Evolutionary conservation across 2,113 vertebrate species (phyloP).

Genomic region (Colinus virginianus): DNA sequence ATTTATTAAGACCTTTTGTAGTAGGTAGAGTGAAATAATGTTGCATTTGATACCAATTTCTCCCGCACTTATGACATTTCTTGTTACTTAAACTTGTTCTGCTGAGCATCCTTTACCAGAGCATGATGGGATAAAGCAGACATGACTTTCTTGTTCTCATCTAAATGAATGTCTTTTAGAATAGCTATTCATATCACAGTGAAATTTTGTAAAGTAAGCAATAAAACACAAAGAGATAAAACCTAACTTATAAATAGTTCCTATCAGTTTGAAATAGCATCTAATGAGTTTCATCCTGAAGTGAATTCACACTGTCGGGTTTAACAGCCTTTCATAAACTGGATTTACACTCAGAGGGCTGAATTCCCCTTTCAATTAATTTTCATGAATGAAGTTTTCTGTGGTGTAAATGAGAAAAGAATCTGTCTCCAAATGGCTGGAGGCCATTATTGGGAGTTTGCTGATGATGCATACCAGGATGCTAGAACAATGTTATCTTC

Average conservation of each 20-base stretch:
- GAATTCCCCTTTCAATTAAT: constrained; percentile 41
- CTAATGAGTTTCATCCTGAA: constrained; percentile 29
- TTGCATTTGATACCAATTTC: background rate
- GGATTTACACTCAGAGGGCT: constrained; percentile 11
- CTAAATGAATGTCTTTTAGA: background rate
- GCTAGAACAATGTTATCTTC: constrained; percentile 37
- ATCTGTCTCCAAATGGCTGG: background rate
- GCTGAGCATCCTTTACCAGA: background rate
- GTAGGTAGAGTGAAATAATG: background rate
- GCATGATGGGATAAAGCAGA: background rate
- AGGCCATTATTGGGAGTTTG: constrained; percentile 36
- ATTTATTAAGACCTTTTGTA: background rate
- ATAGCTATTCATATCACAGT: background rate
- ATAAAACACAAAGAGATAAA: constrained; percentile 10
- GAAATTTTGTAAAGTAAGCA: constrained; percentile 17
- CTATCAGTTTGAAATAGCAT: constrained; percentile 6
- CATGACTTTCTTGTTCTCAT: background rate
- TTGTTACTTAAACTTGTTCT: background rate
- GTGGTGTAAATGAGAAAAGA: constrained; percentile 31
- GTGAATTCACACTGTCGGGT: constrained; percentile 24
- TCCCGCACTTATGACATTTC: background rate
- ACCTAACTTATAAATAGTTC: background rate
- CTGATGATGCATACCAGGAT: constrained; percentile 22
- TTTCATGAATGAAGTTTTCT: constrained; percentile 26
- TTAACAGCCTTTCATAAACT: constrained; percentile 47